Conservation (phyloP, 2,888 invertebrate genomes). For the Mythimna vitellina region DNA sequence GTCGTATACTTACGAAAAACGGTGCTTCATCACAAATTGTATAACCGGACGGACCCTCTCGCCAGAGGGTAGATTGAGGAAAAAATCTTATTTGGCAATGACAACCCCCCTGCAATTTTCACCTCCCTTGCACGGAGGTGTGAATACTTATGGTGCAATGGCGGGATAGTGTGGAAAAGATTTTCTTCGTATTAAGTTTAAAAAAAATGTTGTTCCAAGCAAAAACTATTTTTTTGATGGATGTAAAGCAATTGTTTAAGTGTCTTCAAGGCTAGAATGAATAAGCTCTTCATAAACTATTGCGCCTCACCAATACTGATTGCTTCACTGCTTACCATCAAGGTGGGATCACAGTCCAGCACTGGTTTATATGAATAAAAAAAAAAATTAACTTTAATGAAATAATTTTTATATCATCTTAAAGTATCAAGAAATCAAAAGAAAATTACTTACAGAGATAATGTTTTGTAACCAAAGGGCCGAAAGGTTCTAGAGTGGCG, state of each 20-base stretch:
- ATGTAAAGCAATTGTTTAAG: neutral
- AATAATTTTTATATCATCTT: neutral
- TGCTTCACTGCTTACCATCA: too few relatives aligned
- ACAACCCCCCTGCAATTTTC: slow-evolving; percentile 83
- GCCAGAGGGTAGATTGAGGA: slow-evolving; percentile 81
- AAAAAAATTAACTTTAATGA: too few relatives aligned
- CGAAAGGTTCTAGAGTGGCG: too few relatives aligned
- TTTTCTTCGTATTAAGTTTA: neutral
- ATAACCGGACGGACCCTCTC: slow-evolving; percentile 78
- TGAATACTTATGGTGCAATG: slow-evolving; percentile 76
- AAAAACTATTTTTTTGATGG: neutral
- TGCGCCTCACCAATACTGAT: too few relatives aligned
- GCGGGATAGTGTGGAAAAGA: slow-evolving; percentile 66
- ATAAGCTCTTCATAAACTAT: too few relatives aligned
- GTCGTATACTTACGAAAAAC: slow-evolving; percentile 54
- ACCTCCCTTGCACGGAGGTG: slow-evolving; percentile 78
- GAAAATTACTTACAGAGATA: neutral
- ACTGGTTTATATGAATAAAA: too few relatives aligned
- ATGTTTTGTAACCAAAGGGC: too few relatives aligned
- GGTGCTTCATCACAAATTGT: slow-evolving; percentile 78
- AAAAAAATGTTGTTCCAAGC: neutral
- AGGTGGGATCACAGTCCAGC: too few relatives aligned
- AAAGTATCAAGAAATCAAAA: slow-evolving; percentile 14
- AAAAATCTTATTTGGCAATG: slow-evolving; percentile 89
- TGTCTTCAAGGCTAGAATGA: too few relatives aligned